A percentile compares a stretch with the other conserved stretches of the same genome.
Evolutionary conservation across 2,797 vertebrate genomes (phyloP).

Genomic region (Poliocrania exsul): DNA sequence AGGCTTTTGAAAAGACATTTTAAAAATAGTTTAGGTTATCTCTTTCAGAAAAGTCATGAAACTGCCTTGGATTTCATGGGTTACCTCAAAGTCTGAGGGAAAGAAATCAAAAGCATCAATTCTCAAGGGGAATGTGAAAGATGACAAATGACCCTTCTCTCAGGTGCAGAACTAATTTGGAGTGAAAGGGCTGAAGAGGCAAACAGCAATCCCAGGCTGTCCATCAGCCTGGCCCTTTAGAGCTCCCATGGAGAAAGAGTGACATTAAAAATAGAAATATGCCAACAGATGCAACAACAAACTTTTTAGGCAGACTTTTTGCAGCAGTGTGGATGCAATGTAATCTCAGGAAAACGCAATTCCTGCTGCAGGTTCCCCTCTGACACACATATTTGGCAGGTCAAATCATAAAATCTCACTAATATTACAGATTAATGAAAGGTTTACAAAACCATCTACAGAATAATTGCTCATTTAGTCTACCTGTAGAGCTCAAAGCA

Average conservation of each 20-base stretch:
- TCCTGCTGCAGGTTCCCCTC: not conserved
- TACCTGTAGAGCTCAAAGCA: not conserved
- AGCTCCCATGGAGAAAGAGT: not conserved
- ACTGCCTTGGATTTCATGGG: not conserved
- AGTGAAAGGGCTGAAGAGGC: not conserved
- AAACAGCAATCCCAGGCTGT: not conserved
- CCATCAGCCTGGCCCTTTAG: not conserved
- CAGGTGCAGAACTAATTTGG: not conserved
- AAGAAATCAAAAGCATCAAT: not conserved
- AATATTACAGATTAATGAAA: not conserved
- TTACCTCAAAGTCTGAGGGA: not conserved
- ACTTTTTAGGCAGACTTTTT: not conserved
- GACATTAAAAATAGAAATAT: not conserved
- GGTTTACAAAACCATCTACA: not conserved
- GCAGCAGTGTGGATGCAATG: not conserved
- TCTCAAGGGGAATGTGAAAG: not conserved
- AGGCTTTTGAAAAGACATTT: not conserved
- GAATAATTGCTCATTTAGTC: not conserved
- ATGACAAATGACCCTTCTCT: not conserved
- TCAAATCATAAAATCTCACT: not conserved
- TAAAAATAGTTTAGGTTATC: not conserved
- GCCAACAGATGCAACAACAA: not conserved
- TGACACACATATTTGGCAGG: not conserved
- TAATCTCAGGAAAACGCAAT: not conserved
- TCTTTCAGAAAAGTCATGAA: not conserved